Evolutionary conservation across 2,113 vertebrate genomes (phyloP).

Genomic region (Myotis lucifugus): DNA sequence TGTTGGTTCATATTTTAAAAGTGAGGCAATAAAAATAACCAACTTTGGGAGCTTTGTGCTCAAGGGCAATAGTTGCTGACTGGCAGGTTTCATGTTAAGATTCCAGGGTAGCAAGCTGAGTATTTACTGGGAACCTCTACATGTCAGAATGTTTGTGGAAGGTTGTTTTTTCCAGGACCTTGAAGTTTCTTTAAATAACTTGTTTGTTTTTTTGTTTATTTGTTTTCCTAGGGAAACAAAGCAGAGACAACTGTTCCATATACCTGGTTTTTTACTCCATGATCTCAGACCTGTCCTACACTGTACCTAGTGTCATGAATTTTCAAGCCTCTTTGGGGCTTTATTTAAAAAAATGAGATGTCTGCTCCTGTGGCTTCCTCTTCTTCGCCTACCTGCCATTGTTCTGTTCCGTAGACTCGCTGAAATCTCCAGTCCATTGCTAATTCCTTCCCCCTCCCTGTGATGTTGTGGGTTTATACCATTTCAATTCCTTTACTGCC

Average conservation of each 20-base stretch:
- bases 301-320: not conserved
- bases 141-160: not conserved
- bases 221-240: not conserved
- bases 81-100: not conserved
- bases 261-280: not conserved
- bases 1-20: conserved; percentile 5
- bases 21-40: not conserved
- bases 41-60: not conserved
- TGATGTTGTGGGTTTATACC: not conserved
- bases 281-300: not conserved
- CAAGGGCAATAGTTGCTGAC: too few relatives aligned
- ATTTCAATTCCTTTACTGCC: not conserved
- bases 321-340: not conserved
- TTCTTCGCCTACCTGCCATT: not conserved
- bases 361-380: not conserved
- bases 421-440: not conserved
- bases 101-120: not conserved
- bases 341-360: not conserved
- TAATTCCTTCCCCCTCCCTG: not conserved
- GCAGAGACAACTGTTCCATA: not conserved
- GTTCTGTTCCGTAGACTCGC: not conserved
- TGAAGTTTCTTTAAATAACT: not conserved
- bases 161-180: not conserved
- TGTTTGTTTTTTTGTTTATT: conserved; percentile 31
- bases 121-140: not conserved